phyloP scores from a whole-genome alignment of 2,888 invertebrate genomes.

The Polydrusus tereticollis region DNA sequence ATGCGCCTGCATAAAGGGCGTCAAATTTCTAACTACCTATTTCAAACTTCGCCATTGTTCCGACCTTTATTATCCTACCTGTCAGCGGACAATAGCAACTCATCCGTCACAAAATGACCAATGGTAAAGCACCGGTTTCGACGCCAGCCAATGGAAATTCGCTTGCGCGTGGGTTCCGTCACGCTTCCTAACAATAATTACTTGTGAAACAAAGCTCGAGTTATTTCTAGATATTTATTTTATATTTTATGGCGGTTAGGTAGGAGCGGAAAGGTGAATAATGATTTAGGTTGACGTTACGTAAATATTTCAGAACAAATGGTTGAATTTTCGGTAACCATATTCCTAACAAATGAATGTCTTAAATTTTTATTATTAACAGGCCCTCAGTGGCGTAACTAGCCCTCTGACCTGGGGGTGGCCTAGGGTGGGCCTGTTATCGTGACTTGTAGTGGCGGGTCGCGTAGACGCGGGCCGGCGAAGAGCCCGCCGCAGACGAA shows the following conservation, averaged over 20 bases:
- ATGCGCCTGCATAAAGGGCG: background rate
- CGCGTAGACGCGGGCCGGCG: too few species aligned
- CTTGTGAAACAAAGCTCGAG: conserved; percentile 47
- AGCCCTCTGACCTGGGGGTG: too few species aligned
- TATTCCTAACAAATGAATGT: too few species aligned
- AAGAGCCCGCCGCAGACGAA: too few species aligned
- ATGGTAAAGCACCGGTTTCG: conserved; percentile 52
- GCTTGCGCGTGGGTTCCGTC: conserved; percentile 66
- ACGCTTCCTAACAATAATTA: conserved; percentile 56
- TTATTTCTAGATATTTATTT: conserved; percentile 37
- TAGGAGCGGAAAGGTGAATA: background rate
- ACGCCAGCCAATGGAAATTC: conserved; percentile 62
- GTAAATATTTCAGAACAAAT: background rate
- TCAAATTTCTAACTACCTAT: conserved; percentile 23
- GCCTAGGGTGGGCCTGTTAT: too few species aligned
- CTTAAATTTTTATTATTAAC: too few species aligned
- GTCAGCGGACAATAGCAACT: conserved; percentile 62
- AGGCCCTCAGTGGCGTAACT: too few species aligned
- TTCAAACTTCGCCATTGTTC: conserved; percentile 42
- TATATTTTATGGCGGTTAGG: background rate
- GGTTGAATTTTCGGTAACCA: background rate
- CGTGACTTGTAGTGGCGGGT: too few species aligned
- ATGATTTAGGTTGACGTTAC: background rate
- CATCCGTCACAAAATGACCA: conserved; percentile 63
- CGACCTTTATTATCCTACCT: conserved; percentile 61